A percentile compares a stretch with the other conserved stretches of the same genome.
Evolutionary conservation across 2,797 vertebrate genomes (phyloP).

Genomic region (Melanotaenia parkinsoni): DNA sequence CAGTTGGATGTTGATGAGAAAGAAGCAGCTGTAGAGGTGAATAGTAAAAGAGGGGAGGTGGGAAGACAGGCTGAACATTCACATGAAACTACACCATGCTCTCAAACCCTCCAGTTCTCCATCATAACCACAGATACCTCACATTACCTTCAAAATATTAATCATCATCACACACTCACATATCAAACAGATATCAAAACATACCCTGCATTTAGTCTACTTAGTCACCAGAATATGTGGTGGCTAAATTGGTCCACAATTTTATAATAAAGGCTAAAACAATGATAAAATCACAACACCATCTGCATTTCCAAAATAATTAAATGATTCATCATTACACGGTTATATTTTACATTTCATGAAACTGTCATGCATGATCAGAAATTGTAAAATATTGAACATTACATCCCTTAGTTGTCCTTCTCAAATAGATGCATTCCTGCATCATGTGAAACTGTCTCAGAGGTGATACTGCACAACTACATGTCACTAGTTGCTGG

Average conservation of each 20-base stretch:
- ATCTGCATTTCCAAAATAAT: background rate
- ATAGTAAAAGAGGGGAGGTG: background rate
- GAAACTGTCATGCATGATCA: background rate
- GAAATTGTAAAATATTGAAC: background rate
- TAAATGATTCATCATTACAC: too few relatives aligned
- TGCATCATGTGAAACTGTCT: background rate
- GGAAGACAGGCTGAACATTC: slow-evolving; percentile 26
- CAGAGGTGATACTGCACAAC: background rate
- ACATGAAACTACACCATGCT: slow-evolving; percentile 40
- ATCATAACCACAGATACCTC: slow-evolving; percentile 18
- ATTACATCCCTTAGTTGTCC: background rate
- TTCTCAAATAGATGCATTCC: background rate
- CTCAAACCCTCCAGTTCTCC: slow-evolving; percentile 24
- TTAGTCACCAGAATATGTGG: background rate
- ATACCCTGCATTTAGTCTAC: background rate
- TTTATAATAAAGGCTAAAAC: background rate
- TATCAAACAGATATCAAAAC: slow-evolving; percentile 1
- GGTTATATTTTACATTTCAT: background rate
- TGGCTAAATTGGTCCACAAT: background rate
- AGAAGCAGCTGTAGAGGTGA: slow-evolving; percentile 29
- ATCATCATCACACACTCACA: slow-evolving; percentile 14
- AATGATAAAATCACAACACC: background rate
- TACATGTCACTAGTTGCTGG: background rate
- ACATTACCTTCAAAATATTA: slow-evolving; percentile 1
- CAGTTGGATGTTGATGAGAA: slow-evolving; percentile 43